These are phyloP conservation scores for Onchidella celtica DNA, from an alignment of 2,888 invertebrate species.

Conservation along the genomic window DNA sequence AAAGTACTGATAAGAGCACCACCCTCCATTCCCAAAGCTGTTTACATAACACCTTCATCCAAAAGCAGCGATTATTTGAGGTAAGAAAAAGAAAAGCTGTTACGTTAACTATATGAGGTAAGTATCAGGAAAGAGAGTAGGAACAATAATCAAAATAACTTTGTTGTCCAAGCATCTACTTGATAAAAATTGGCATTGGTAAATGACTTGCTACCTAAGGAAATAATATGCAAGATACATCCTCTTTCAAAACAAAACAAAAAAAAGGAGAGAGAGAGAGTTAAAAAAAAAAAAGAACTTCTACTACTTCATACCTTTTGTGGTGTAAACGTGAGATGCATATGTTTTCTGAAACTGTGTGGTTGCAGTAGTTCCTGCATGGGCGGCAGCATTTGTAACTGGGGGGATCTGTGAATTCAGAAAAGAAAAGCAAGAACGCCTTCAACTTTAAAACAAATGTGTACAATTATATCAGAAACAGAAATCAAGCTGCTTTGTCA, in stretches of 20 bases:
- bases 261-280: background rate
- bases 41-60: too few relatives aligned
- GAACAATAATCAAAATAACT: background rate
- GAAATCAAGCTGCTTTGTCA: too few relatives aligned
- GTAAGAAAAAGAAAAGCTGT: background rate
- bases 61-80: background rate
- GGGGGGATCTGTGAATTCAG: constrained; percentile 82
- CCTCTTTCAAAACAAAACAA: too few relatives aligned
- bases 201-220: background rate
- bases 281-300: background rate
- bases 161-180: background rate
- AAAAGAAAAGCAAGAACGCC: background rate
- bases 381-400: constrained; percentile 85
- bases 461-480: too few relatives aligned
- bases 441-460: too few relatives aligned
- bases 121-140: background rate
- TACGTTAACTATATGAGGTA: background rate
- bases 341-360: constrained; percentile 84
- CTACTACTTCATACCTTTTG: constrained; percentile 67
- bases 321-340: constrained; percentile 78
- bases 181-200: background rate
- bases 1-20: too few relatives aligned
- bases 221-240: too few relatives aligned
- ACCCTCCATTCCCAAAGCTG: too few relatives aligned
- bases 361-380: constrained; percentile 83